Base-by-base conservation (phyloP, 2,797 vertebrate genomes). In the Schizothorax lantsangensis region DNA sequence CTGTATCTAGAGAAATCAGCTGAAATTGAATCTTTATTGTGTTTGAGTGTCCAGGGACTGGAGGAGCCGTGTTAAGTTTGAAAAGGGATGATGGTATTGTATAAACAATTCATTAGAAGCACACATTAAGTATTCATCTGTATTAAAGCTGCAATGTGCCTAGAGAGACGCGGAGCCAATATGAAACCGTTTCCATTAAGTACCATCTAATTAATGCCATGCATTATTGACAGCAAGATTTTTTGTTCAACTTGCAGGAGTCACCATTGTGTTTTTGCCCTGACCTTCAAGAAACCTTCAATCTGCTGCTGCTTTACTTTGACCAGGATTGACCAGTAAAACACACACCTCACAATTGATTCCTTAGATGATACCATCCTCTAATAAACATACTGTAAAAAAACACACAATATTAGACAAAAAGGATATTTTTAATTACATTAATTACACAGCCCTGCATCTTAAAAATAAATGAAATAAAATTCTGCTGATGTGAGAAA, bases 81-180 rank as follows among this genome's bases (percentile, higher is more conserved):
- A 93, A 93, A 94, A 94, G 91, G 89, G 94, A 94, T 92, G 93
- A 93, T 89, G 87, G 89, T 75, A 21, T 68, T 86, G 85, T 92
- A 92, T 93, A 92, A 94, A 95, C 93, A 93, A 93, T 95, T 93
- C 92, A 95, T 95, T 92, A 95, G 89, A 88, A 86, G 85, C 89
- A 81, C 68, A 88, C 88, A 93, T 95, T 95, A 95, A 94, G 92
- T 93, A 94, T 94, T 95, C 93, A 95, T 94, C 91, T 38, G 88
- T 92, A 94, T 94, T 95, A 93, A 95, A 92, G 92, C 91, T 92
- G 93, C 94, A 94, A 93, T 94, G 94, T 91, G 91, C 92, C 93
- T 91, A 90, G 89, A 95, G 93, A 93, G 89, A 88, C 90, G 87
- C 78, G 33, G 84, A 91, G 91, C 91, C 90, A 81, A 92, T 90